Conservation (phyloP, 1,140 invertebrate species). For the Drosophila prosaltans region DNA sequence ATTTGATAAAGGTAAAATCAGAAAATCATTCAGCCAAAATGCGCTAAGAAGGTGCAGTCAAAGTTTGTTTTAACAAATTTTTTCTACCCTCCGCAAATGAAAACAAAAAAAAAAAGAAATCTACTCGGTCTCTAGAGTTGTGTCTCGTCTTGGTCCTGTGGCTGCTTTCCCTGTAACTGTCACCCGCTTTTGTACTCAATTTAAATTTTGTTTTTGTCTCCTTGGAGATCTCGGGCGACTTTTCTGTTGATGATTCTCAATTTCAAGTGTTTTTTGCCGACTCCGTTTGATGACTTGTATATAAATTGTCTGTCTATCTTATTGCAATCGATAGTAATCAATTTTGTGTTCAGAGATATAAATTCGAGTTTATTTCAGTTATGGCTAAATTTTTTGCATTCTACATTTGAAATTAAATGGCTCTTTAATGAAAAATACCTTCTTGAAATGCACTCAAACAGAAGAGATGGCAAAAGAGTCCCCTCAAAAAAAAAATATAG, state of each 20-base stretch:
- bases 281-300: conserved; percentile 23
- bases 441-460: conserved; percentile 36
- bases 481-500: neutral
- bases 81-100: conserved; percentile 8
- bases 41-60: conserved; percentile 24
- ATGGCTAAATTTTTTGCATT: neutral
- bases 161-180: conserved; percentile 32
- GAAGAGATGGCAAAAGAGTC: conserved; percentile 5
- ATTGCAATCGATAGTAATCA: conserved; percentile 53
- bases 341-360: conserved; percentile 42
- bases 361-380: neutral
- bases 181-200: conserved; percentile 38
- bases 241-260: conserved; percentile 23
- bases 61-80: conserved; percentile 63
- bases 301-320: neutral
- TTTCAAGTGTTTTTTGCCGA: conserved; percentile 23
- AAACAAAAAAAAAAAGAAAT: too few relatives aligned
- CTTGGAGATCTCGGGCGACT: conserved; percentile 56
- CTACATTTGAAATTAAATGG: conserved; percentile 38
- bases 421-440: conserved; percentile 17
- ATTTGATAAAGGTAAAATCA: conserved; percentile 43
- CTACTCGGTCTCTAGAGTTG: neutral
- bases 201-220: conserved; percentile 52
- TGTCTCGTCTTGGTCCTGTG: conserved; percentile 30
- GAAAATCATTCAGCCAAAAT: conserved; percentile 53